Evolutionary conservation across 2,113 vertebrate genomes (phyloP), one percentile per base, ranked within the genome.

Genomic region (Sinocyclocheilus maitianheensis): DNA sequence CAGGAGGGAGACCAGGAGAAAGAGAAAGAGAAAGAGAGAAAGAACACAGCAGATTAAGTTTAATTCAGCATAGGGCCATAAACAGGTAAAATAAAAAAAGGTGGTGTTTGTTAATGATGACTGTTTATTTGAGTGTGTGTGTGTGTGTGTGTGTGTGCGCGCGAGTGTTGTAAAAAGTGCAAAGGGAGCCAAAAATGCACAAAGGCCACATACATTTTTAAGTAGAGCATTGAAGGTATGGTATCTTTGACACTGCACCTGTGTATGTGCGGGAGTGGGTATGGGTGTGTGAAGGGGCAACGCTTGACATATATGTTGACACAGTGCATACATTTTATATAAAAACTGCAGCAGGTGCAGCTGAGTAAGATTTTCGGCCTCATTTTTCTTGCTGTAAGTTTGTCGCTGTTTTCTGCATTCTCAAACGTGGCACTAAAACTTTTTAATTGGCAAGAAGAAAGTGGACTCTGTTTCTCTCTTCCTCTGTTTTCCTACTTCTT

Each of bases 371-470:
- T 37, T 65, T 82, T 84, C 16, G 1, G 24, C 30, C 82, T 74
- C 24, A 34, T 77, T 84, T 60, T 74, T 81, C 77, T 67, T 53
- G 40, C 77, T 77, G 34, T 62, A 1, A 48, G 84, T 75, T 69
- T 72, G 51, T 11, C 77, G 20, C 37, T 26, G 55, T 62, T 24
- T 62, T 84, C 79, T 58, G 62, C 51, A 58, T 11, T n/a, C 46
- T 80, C 11, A 8, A 43, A 67, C 6, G 22, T 40, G 4, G 18
- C 22, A 63, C 63, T 16, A 30, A 78, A 89, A 89, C 62, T 82
- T 89, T 89, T 89, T 87, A 89, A 87, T 89, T 85, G 74, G 78
- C 24, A 48, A 46, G 16, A 51, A 85, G 37, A 77, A 75, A 37
- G 12, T 24, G 22, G n/a, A 24, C 53, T 16, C 43, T 51, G 3